These are phyloP conservation scores for Caloenas nicobarica DNA, from an alignment of 2,113 vertebrate species.

Conservation along the genomic window DNA sequence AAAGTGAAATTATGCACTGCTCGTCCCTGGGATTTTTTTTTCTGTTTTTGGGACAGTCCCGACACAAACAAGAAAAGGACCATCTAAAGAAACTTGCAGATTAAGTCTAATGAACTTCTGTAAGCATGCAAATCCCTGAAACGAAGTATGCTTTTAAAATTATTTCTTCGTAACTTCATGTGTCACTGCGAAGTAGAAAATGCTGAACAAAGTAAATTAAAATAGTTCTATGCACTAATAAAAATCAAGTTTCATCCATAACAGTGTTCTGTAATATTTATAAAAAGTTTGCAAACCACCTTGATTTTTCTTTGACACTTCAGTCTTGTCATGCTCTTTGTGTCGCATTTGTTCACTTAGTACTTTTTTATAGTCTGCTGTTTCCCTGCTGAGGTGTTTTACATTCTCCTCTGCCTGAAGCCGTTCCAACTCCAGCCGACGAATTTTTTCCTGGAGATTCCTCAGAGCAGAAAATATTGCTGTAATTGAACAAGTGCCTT, in stretches of 20 bases:
- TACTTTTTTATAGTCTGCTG: conserved; percentile 73
- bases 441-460: conserved; percentile 85
- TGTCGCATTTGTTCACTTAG: conserved; percentile 71
- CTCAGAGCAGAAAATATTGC: conserved; percentile 90
- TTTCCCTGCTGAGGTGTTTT: conserved; percentile 74
- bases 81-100: not conserved
- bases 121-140: not conserved
- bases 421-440: conserved; percentile 83
- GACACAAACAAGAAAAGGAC: not conserved
- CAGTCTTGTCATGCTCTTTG: conserved; percentile 64
- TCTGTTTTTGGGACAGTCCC: not conserved
- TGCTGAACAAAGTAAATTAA: not conserved
- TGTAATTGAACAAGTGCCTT: conserved; percentile 52
- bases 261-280: not conserved
- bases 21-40: not conserved
- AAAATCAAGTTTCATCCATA: not conserved
- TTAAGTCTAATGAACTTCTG: not conserved
- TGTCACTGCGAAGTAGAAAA: not conserved
- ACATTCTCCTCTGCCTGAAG: conserved; percentile 78
- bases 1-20: not conserved
- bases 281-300: conserved; percentile 38
- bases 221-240: not conserved
- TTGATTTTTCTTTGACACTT: conserved; percentile 72
- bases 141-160: not conserved
- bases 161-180: not conserved